phyloP scores from a whole-genome alignment of 2,113 vertebrate species.

The Aepyceros melampus region DNA sequence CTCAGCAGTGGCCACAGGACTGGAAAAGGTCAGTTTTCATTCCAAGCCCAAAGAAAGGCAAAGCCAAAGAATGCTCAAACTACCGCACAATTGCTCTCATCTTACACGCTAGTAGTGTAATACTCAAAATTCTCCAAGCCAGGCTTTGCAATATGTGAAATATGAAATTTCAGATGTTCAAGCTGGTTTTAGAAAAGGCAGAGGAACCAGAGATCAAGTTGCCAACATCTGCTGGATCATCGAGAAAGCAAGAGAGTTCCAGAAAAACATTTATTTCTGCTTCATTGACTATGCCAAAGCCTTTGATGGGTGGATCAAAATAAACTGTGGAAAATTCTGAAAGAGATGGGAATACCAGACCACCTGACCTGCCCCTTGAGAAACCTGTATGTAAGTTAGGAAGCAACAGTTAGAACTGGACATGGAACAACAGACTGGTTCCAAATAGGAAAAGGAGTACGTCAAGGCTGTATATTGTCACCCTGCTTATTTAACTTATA shows the following conservation, averaged over 20 bases:
- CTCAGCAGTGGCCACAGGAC: neutral
- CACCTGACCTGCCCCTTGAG: neutral
- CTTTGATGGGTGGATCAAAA: neutral
- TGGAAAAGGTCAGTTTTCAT: neutral
- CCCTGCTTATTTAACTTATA: no score
- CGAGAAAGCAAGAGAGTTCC: neutral
- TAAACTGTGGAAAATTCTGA: neutral
- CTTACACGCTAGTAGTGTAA: neutral
- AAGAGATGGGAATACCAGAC: neutral
- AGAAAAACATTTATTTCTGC: neutral
- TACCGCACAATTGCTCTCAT: accelerated
- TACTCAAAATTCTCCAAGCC: neutral
- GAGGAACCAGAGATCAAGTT: neutral
- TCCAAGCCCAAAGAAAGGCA: neutral
- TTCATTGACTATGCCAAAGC: neutral
- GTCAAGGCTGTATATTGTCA: neutral
- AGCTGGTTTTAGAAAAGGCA: neutral
- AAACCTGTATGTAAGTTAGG: neutral
- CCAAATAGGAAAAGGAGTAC: neutral
- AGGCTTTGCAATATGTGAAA: neutral
- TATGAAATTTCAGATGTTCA: neutral
- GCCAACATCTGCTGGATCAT: neutral
- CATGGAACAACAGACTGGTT: neutral
- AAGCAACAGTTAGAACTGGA: neutral
- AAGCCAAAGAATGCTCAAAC: neutral